These are phyloP conservation scores for Meliscaeva auricollis DNA, from an alignment of 2,888 invertebrate species.

Conservation along the genomic window DNA sequence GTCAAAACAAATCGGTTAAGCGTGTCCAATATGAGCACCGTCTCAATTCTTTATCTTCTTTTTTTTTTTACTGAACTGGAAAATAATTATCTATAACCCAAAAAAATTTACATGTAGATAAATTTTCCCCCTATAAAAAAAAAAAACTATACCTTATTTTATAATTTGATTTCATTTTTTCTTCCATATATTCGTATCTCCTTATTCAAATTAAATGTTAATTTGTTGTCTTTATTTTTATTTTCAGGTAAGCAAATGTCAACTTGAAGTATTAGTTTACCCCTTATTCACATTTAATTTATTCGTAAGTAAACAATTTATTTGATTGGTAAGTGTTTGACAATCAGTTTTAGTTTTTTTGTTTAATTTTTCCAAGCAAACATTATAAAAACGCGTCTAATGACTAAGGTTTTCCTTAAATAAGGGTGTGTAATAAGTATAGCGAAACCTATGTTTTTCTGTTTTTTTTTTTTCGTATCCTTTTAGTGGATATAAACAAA, in stretches of 20 bases:
- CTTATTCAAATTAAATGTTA: neutral
- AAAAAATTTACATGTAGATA: too few relatives aligned
- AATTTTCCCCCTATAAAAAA: neutral
- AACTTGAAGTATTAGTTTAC: neutral
- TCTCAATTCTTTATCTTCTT: too few relatives aligned
- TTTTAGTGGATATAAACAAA: slow-evolving; percentile 25
- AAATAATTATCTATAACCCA: too few relatives aligned
- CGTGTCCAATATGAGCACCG: too few relatives aligned
- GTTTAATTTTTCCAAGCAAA: slow-evolving; percentile 26
- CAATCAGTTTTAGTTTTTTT: slow-evolving; percentile 15
- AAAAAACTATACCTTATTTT: neutral
- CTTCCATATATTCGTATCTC: too few relatives aligned
- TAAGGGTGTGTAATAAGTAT: slow-evolving; percentile 29
- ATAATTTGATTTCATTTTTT: too few relatives aligned
- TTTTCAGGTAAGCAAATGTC: slow-evolving; percentile 13
- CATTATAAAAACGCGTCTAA: slow-evolving; percentile 8
- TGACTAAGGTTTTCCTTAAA: slow-evolving; percentile 12
- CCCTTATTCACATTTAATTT: neutral
- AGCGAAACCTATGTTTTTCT: slow-evolving; percentile 13
- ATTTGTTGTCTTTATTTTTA: neutral
- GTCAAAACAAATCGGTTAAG: too few relatives aligned
- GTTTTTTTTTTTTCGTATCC: neutral
- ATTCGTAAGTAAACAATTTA: slow-evolving; percentile 31
- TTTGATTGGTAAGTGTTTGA: slow-evolving; percentile 30
- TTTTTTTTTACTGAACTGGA: too few relatives aligned